phyloP scores from a whole-genome alignment of 2,888 invertebrate genomes.

The Cactoblastis cactorum region DNA sequence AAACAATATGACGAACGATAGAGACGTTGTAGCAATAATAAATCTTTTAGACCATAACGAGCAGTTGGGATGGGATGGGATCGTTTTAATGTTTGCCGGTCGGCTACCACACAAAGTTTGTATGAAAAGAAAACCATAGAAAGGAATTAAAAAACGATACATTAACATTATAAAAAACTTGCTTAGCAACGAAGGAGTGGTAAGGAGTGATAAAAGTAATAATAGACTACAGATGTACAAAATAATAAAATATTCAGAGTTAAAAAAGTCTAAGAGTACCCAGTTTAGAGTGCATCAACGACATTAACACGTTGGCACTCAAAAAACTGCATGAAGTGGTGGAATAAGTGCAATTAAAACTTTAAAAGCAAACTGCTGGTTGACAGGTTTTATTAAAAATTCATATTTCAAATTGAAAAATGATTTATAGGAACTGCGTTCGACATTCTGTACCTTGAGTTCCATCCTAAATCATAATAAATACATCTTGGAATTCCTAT shows the following conservation, averaged over 20 bases:
- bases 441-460: too few species aligned
- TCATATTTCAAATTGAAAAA: not conserved
- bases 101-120: not conserved
- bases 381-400: not conserved
- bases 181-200: too few species aligned
- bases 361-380: not conserved
- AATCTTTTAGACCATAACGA: conserved; percentile 35
- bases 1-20: conserved; percentile 45
- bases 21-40: conserved; percentile 40
- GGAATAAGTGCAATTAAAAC: conserved; percentile 19
- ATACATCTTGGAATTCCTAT: too few species aligned
- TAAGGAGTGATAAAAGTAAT: too few species aligned
- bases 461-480: too few species aligned
- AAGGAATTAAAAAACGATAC: not conserved
- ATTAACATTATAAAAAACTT: too few species aligned
- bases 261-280: too few species aligned
- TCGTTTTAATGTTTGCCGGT: conserved; percentile 13
- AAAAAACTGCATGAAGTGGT: conserved; percentile 21
- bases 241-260: too few species aligned
- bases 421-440: too few species aligned
- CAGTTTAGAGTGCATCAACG: too few species aligned
- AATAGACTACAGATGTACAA: too few species aligned
- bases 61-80: conserved; percentile 18
- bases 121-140: not conserved
- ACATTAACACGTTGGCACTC: conserved; percentile 11